Percentiles rank a stretch among this genome's conserved stretches.
phyloP scores from a whole-genome alignment of 92 coral and sea anemone species.

The Paragorgia papillata region DNA sequence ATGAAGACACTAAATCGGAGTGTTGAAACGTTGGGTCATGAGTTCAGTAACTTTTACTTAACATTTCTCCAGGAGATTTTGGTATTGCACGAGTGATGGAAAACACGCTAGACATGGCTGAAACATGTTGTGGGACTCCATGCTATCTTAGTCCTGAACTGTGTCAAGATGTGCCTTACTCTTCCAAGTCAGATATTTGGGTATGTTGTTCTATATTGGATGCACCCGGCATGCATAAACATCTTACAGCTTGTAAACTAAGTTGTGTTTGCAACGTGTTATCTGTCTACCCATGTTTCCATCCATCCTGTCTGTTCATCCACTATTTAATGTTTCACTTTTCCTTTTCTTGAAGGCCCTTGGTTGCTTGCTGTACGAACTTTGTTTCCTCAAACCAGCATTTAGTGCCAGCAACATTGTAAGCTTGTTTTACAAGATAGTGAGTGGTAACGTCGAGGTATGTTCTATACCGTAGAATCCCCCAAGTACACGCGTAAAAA shows the following conservation, averaged over 20 bases:
- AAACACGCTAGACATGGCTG: conserved; percentile 92
- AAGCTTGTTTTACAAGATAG: conserved; percentile 94
- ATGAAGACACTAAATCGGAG: too few relatives aligned
- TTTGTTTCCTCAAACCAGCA: conserved; percentile 88
- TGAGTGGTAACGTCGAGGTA: conserved; percentile 92
- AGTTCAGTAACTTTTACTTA: too few relatives aligned
- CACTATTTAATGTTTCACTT: too few relatives aligned
- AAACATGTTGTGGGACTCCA: conserved; percentile 97
- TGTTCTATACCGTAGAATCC: too few relatives aligned
- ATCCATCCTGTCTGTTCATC: too few relatives aligned
- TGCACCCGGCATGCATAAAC: too few relatives aligned
- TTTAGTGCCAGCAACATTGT: conserved; percentile 89
- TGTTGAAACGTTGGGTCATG: too few relatives aligned
- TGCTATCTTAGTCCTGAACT: conserved; percentile 96
- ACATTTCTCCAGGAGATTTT: conserved; percentile 84
- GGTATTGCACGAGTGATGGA: conserved; percentile 95
- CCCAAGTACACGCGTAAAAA: too few relatives aligned
- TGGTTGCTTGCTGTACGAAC: conserved; percentile 90
- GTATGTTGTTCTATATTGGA: conserved; percentile 45
- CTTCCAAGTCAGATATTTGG: conserved; percentile 98
- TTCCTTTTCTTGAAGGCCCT: conserved; percentile 65
- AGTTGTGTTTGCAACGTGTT: too few relatives aligned
- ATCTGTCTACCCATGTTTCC: too few relatives aligned
- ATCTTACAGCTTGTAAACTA: too few relatives aligned
- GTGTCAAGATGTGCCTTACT: conserved; percentile 95